phyloP scores from a whole-genome alignment of 2,888 invertebrate genomes.

The Gasteruption jaculator region DNA sequence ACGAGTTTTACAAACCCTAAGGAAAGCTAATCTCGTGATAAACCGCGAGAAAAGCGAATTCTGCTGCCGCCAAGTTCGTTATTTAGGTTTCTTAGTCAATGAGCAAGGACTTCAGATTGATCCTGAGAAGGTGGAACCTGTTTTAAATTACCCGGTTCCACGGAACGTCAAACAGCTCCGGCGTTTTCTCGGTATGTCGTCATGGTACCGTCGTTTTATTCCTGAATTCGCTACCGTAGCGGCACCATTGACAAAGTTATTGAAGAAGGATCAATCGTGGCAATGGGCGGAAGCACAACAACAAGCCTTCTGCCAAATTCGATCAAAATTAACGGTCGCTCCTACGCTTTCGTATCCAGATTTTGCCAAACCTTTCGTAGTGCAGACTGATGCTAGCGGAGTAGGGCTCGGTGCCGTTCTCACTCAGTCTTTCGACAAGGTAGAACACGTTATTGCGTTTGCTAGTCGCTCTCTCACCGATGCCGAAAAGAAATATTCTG shows the following conservation, averaged over 20 bases:
- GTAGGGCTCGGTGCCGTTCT: constrained; percentile 18
- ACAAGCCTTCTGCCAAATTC: constrained; percentile 12
- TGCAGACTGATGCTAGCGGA: constrained; percentile 11
- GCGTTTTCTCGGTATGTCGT: constrained; percentile 26
- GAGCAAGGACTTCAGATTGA: constrained; percentile 18
- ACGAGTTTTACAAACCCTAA: neutral
- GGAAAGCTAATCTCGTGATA: neutral
- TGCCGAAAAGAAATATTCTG: constrained; percentile 19
- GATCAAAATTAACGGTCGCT: constrained; percentile 2
- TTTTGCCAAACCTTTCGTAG: constrained; percentile 6
- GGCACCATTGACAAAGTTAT: constrained; percentile 20
- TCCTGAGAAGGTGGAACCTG: constrained; percentile 9
- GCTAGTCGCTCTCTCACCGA: constrained; percentile 20
- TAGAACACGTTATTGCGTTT: no score
- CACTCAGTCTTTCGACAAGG: no score
- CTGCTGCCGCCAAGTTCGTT: constrained; percentile 18
- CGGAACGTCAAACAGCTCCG: constrained; percentile 16
- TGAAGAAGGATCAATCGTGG: constrained; percentile 13
- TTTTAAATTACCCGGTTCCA: constrained; percentile 20
- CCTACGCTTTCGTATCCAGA: constrained; percentile 10
- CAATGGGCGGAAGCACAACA: constrained; percentile 13
- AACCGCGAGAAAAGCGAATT: constrained; percentile 10
- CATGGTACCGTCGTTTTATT: constrained; percentile 35
- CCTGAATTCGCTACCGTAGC: constrained; percentile 20
- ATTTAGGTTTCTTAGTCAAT: constrained; percentile 30